Evolutionary conservation across 2,797 vertebrate species (phyloP), one percentile per base, ranked within the genome.

Genomic region (Chaunax sp.): DNA sequence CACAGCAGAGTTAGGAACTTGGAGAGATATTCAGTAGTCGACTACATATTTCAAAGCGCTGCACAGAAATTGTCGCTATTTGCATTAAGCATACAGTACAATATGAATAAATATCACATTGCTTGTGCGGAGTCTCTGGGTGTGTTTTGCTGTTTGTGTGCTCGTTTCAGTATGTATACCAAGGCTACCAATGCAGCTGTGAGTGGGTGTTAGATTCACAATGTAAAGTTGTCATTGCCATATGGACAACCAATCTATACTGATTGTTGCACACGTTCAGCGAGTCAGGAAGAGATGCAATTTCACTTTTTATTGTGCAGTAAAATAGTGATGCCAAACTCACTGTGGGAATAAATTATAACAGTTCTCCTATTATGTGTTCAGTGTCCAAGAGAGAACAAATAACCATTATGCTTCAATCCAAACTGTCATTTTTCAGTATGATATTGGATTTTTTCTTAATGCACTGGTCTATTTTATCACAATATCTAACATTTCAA

Each of bases 1-100:
- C 71, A 57, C 57, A 64, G 71, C 79, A 62, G 47, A 52, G 53
- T 41, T 7, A 52, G 52, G 35, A 33, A 59, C 56, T 64, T 15
- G n/a, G 20, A 23, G 65, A 74, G 23, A 66, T 62, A 37, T 22
- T 46, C 38, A 56, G 68, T 15, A 45, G 78, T 62, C 22, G 10
- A 33, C 38, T 41, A 35, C 30, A 23, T 60, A 69, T 50, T 60
- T 59, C 50, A 75, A 58, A 61, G 46, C 28, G 20, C 43, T 49
- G 59, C 45, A 56, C 52, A 64, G n/a, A 69, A 70, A 83, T 40
- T 38, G 46, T 16, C 22, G 28, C 23, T 25, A 67, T 75, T 72
- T 77, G 69, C 63, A 74, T 73, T 61, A 66, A 35, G 65, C 52
- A 70, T 67, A 51, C 28, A 55, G 65, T 22, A 55, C 23, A 55